A percentile compares a stretch with the other conserved stretches of the same genome.
These are phyloP conservation scores for Uria lomvia DNA, from an alignment of 2,113 vertebrate genomes.

Conservation along the genomic window DNA sequence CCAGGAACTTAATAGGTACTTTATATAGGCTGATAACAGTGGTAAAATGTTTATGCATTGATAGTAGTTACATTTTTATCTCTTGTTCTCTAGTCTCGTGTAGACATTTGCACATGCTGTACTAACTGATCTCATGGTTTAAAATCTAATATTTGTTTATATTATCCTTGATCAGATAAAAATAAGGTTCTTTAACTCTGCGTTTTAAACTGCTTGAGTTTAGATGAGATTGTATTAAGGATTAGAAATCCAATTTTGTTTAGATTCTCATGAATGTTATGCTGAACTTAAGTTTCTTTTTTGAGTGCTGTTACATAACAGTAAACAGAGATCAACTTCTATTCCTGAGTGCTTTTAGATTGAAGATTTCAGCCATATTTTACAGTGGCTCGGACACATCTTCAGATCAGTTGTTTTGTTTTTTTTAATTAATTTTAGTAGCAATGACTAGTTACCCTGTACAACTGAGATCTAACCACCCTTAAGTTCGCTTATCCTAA, in stretches of 20 bases:
- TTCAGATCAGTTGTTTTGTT: background rate
- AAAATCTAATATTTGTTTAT: background rate
- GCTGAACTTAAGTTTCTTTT: background rate
- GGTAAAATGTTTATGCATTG: background rate
- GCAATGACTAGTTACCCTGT: background rate
- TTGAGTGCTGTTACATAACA: background rate
- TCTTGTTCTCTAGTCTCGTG: background rate
- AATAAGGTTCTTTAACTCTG: background rate
- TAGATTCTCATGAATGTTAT: background rate
- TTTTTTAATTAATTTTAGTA: background rate
- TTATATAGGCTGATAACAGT: background rate
- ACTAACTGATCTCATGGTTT: background rate
- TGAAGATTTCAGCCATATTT: background rate
- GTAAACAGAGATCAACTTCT: background rate
- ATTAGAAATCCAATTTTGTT: background rate
- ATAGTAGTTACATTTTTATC: background rate
- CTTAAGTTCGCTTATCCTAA: background rate
- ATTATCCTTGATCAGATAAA: background rate
- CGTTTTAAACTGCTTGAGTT: background rate
- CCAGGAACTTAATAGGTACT: conserved; percentile 92
- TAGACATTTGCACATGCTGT: accelerated
- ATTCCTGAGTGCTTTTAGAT: background rate
- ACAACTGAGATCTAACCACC: background rate
- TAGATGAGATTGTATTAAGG: background rate
- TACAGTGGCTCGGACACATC: background rate